These are phyloP conservation scores for Chlorops oryzae DNA, from an alignment of 1,140 invertebrate species.

Conservation along the genomic window DNA sequence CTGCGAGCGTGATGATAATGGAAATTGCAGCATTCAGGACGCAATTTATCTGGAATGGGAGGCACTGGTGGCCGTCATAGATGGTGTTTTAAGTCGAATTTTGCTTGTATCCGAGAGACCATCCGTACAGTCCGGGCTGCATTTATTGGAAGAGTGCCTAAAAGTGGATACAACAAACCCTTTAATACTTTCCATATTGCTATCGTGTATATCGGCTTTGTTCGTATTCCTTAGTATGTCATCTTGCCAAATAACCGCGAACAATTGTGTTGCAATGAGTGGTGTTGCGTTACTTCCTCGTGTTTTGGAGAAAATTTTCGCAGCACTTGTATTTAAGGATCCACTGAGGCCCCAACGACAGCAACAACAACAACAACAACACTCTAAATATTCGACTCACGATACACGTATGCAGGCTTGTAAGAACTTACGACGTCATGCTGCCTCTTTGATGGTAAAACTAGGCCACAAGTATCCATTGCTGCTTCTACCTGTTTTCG, in stretches of 20 bases:
- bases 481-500: conserved; percentile 77
- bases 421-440: conserved; percentile 81
- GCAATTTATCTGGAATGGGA: conserved; percentile 79
- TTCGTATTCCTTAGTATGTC: conserved; percentile 86
- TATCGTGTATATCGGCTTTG: conserved; percentile 84
- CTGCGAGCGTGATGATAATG: conserved; percentile 41
- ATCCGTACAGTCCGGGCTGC: conserved; percentile 60
- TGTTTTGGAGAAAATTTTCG: conserved; percentile 82
- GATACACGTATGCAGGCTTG: conserved; percentile 59
- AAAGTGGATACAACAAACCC: conserved; percentile 67
- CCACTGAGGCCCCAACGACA: conserved; percentile 52
- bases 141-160: conserved; percentile 70
- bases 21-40: conserved; percentile 52
- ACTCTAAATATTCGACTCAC: too few species aligned
- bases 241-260: conserved; percentile 64
- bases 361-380: conserved; percentile 15
- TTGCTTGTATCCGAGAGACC: conserved; percentile 60
- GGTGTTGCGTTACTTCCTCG: conserved; percentile 66
- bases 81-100: conserved; percentile 73
- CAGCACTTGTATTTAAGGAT: conserved; percentile 66
- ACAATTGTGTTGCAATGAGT: conserved; percentile 59
- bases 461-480: conserved; percentile 80
- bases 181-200: conserved; percentile 68
- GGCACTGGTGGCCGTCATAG: conserved; percentile 63
- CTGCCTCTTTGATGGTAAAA: conserved; percentile 83